phyloP scores from a whole-genome alignment of 2,797 vertebrate species.

The Euphonia xanthogaster region DNA sequence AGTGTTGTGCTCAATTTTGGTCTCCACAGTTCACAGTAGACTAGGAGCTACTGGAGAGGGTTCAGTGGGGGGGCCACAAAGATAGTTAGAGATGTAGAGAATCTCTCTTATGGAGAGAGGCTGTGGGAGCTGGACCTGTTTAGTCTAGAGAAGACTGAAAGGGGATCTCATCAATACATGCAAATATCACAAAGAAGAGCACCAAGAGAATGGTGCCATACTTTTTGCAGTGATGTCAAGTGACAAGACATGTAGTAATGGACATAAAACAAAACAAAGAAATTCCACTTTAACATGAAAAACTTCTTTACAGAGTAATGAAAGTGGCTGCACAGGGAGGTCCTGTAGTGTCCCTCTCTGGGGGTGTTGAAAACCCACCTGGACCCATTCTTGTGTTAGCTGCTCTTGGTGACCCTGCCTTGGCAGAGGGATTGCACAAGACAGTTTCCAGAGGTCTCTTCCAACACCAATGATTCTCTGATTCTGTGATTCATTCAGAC shows the following conservation, averaged over 20 bases:
- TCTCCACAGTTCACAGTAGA: neutral
- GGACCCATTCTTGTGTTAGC: neutral
- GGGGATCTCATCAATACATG: neutral
- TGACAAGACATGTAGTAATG: neutral
- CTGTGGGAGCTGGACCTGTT: neutral
- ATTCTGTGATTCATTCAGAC: neutral
- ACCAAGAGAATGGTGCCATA: neutral
- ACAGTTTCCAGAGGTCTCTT: neutral
- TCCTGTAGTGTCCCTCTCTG: neutral
- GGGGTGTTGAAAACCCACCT: neutral
- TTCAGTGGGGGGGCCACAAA: neutral
- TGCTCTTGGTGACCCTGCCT: neutral
- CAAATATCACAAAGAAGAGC: neutral
- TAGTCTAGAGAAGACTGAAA: neutral
- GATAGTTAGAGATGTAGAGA: neutral
- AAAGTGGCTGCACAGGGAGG: neutral
- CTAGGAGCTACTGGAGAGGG: neutral
- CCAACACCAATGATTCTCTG: neutral
- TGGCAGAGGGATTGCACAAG: neutral
- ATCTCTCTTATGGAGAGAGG: neutral
- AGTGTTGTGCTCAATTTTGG: rapidly evolving
- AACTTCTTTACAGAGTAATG: neutral
- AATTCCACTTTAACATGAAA: neutral
- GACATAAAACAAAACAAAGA: neutral
- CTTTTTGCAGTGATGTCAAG: neutral